A percentile compares a stretch with the other conserved stretches of the same genome.
These are phyloP conservation scores for Dysdera silvatica DNA, from an alignment of 1,140 invertebrate species.

Conservation along the genomic window DNA sequence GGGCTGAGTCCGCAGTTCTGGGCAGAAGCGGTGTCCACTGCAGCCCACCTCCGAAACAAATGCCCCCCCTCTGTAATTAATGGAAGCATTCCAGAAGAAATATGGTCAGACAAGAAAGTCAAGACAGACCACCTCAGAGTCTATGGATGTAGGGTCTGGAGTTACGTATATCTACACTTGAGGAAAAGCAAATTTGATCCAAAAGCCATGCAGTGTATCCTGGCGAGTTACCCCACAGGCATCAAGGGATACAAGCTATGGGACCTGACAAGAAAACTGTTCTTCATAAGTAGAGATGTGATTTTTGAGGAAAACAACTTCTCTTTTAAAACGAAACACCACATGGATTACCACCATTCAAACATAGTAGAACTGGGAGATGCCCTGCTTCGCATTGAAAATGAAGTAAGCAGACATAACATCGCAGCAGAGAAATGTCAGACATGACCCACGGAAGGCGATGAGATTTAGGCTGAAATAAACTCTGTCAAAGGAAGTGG, in stretches of 20 bases:
- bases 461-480: too few species aligned
- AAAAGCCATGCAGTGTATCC: neutral
- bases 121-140: neutral
- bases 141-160: neutral
- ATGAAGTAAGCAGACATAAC: too few species aligned
- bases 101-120: neutral
- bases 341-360: too few species aligned
- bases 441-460: too few species aligned
- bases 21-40: slow-evolving; percentile 46
- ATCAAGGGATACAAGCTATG: neutral
- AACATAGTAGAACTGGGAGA: too few species aligned
- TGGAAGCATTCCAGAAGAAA: neutral
- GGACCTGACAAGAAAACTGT: neutral
- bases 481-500: too few species aligned
- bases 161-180: too few species aligned
- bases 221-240: neutral
- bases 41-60: slow-evolving; percentile 43
- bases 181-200: neutral
- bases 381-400: too few species aligned
- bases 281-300: too few species aligned
- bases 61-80: neutral
- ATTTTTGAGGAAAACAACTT: too few species aligned
- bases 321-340: too few species aligned
- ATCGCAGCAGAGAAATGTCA: too few species aligned
- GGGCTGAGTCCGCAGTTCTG: slow-evolving; percentile 42